Conservation (phyloP, 2,888 invertebrate species). For the Nomada ruficornis region DNA sequence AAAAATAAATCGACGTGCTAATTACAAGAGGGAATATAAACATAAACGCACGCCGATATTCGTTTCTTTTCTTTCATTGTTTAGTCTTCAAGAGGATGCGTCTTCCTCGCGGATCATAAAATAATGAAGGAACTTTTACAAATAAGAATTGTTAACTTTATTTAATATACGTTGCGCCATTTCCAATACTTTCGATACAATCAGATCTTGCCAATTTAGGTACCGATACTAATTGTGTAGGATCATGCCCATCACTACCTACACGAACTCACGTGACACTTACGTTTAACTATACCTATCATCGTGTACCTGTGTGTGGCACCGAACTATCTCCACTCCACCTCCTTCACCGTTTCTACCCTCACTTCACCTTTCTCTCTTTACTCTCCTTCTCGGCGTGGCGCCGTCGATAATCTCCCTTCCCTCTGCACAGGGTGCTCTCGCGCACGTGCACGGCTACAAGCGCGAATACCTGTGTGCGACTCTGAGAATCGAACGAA, state of each 20-base stretch:
- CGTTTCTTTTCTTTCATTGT: no score
- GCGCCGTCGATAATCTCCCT: conserved; percentile 66
- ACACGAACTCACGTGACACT: conserved; percentile 3
- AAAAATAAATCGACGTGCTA: no score
- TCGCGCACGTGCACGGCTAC: conserved; percentile 58
- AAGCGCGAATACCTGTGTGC: conserved; percentile 51
- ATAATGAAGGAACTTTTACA: no score
- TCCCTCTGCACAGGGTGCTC: conserved; percentile 35
- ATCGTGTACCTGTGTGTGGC: conserved; percentile 7
- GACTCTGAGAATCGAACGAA: conserved; percentile 55
- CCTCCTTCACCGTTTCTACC: conserved; percentile 13
- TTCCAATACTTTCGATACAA: no score
- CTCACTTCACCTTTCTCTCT: conserved; percentile 33
- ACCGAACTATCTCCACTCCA: conserved; percentile 28
- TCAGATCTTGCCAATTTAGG: no score
- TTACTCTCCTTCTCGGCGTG: conserved; percentile 41
- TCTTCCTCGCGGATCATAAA: no score
- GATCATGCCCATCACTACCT: not conserved
- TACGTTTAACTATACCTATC: not conserved
- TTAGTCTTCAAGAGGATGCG: no score
- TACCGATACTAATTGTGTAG: no score
- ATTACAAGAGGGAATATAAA: no score
- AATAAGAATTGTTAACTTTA: no score
- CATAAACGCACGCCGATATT: no score
- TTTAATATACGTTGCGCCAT: no score